Base-by-base conservation (phyloP, 2,113 vertebrate species). In the Tretioscincus oriximinensis region DNA sequence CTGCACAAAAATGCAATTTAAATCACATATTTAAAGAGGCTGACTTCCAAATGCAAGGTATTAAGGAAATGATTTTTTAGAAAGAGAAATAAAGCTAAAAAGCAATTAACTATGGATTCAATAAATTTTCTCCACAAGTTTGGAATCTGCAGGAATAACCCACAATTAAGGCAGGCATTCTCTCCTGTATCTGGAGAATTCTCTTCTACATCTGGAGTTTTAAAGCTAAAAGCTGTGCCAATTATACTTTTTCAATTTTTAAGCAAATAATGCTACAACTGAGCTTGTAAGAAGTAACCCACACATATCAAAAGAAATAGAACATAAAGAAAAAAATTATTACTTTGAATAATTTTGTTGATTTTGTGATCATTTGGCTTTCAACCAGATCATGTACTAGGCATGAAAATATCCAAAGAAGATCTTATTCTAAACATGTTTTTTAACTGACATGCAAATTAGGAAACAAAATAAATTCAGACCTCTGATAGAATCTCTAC, bases 401-500 rank as follows among this genome's bases (percentile, higher is more conserved):
- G 73, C 82, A 87, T 35, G 63, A 2, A 4, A 81, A 86, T 29
- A 29, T 47, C 7, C 9, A 24, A 21, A 24, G 1, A 54, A 3
- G 67, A 65, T 14, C 65, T 81, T 21, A 66, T 69, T 77, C 16
- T 72, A 49, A 47, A 58, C 68, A 69, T 18, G n/a, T 47, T 64
- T 84, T 69, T 63, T 9, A 74, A 26, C 70, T 54, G 60, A 26
- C 61, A 74, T 75, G 76, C 20, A 29, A 63, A 84, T 31, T 16
- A 86, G 82, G 77, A 28, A 1, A 29, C 18, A 82, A 73, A 87
- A 24, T 29, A 79, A 88, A 85, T 26, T 54, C 88, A 35, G 90
- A 99, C 98, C 97, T 96, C 94, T 93, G 84, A 91, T 68, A 81
- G 92, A 81, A 91, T 95, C 94, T 75, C 88, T 95, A 89, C 84